Conservation (phyloP, 2,888 invertebrate genomes). For the Diplolepis rosae region DNA sequence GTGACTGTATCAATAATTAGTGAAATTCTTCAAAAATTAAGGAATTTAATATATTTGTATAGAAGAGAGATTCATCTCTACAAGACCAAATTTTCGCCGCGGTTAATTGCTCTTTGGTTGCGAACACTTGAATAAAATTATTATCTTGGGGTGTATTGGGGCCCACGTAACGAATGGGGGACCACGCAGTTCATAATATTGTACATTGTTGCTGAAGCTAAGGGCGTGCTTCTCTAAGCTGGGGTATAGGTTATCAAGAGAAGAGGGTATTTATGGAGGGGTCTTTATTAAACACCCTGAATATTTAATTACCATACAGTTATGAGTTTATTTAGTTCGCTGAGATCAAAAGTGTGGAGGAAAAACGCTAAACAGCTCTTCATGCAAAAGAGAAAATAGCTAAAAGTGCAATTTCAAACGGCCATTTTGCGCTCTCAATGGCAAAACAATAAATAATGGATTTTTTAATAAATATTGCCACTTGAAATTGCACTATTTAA, state of each 20-base stretch:
- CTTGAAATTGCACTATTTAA: too few relatives aligned
- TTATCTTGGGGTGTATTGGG: conserved; percentile 54
- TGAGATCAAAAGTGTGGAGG: not conserved
- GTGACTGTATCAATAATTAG: too few relatives aligned
- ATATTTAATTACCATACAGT: conserved; percentile 70
- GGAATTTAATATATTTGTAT: too few relatives aligned
- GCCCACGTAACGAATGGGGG: conserved; percentile 36
- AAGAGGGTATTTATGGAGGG: conserved; percentile 56
- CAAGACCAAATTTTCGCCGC: conserved; percentile 17
- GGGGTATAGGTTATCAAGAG: conserved; percentile 54
- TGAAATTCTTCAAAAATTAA: too few relatives aligned
- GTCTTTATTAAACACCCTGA: conserved; percentile 65
- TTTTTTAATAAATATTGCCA: too few relatives aligned
- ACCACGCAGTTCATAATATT: conserved; percentile 62
- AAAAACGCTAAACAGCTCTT: not conserved
- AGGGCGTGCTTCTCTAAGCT: conserved; percentile 61
- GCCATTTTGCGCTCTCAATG: too few relatives aligned
- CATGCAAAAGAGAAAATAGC: too few relatives aligned
- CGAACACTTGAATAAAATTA: conserved; percentile 59
- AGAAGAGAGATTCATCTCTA: conserved; percentile 16
- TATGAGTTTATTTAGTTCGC: conserved; percentile 65
- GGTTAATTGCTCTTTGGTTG: conserved; percentile 63
- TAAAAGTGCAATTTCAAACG: too few relatives aligned
- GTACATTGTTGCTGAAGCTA: conserved; percentile 66
- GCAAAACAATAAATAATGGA: too few relatives aligned